phyloP scores from a whole-genome alignment of 2,797 vertebrate species.

The Moxostoma hubbsi region DNA sequence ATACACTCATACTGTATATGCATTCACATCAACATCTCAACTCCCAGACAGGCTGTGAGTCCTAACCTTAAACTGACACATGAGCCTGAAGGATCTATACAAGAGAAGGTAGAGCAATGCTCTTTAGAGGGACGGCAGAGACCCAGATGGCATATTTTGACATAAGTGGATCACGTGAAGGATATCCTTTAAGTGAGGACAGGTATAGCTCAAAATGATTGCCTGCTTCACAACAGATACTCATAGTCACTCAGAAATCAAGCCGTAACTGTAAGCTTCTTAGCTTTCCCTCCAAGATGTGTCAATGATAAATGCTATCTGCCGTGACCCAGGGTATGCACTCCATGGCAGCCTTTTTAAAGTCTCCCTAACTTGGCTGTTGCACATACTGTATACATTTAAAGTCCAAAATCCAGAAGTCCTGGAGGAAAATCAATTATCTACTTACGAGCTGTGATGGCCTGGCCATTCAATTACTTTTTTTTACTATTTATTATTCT shows the following conservation, averaged over 20 bases:
- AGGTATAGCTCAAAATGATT: slow-evolving; percentile 21
- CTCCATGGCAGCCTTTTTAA: slow-evolving; percentile 23
- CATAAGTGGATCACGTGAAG: slow-evolving; percentile 28
- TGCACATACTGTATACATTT: neutral
- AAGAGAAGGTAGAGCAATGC: neutral
- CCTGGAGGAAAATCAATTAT: slow-evolving; percentile 56
- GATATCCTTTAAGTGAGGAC: slow-evolving; percentile 24
- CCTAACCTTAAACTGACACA: neutral
- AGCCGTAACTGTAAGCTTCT: slow-evolving; percentile 15
- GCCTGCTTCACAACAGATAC: slow-evolving; percentile 10
- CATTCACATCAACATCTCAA: neutral
- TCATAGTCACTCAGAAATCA: slow-evolving; percentile 43
- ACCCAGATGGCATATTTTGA: slow-evolving; percentile 4
- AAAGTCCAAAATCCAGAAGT: slow-evolving; percentile 53
- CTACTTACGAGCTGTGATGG: neutral
- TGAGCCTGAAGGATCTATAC: neutral
- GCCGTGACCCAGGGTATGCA: slow-evolving; percentile 49
- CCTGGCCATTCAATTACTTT: slow-evolving; percentile 15
- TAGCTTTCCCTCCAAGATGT: slow-evolving; percentile 50
- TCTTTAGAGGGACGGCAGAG: neutral
- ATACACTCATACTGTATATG: neutral
- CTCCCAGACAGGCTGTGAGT: neutral
- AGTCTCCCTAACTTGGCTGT: neutral
- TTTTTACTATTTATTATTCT: slow-evolving; percentile 33
- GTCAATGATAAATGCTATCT: slow-evolving; percentile 49